These are phyloP conservation scores for Osmerus mordax DNA, from an alignment of 2,113 vertebrate species.

Conservation along the genomic window DNA sequence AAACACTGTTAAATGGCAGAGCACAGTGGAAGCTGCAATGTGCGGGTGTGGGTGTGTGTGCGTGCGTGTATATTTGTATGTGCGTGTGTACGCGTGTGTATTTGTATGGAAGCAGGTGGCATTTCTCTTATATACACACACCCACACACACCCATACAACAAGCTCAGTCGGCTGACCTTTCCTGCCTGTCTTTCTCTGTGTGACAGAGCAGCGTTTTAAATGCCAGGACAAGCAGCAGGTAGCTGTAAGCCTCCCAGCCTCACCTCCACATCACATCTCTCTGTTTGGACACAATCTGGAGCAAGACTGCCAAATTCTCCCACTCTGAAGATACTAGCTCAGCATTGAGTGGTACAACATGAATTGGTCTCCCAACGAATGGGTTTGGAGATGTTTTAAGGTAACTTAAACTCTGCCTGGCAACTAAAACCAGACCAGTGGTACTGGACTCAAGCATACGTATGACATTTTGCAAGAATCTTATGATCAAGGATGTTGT, in stretches of 20 bases:
- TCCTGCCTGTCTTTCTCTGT: not conserved
- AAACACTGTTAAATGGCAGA: constrained; percentile 4
- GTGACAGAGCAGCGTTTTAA: not conserved
- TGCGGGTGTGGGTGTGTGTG: not conserved
- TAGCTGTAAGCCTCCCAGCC: not conserved
- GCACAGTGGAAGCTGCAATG: constrained; percentile 1
- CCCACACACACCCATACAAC: not conserved
- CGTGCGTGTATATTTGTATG: not conserved
- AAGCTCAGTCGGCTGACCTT: constrained; percentile 1
- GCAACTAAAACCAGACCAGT: no score
- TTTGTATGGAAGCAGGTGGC: not conserved
- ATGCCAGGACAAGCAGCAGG: not conserved
- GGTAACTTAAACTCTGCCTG: no score
- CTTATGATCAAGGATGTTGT: no score
- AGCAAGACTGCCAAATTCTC: not conserved
- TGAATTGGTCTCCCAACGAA: no score
- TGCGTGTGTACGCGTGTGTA: not conserved
- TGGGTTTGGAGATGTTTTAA: no score
- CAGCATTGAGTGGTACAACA: no score
- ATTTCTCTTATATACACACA: not conserved
- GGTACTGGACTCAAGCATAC: no score
- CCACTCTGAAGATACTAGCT: no score
- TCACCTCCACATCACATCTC: not conserved
- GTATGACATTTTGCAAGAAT: no score
- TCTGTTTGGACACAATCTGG: not conserved